phyloP scores from a whole-genome alignment of 1,140 invertebrate genomes.

The Helicoverpa armigera region DNA sequence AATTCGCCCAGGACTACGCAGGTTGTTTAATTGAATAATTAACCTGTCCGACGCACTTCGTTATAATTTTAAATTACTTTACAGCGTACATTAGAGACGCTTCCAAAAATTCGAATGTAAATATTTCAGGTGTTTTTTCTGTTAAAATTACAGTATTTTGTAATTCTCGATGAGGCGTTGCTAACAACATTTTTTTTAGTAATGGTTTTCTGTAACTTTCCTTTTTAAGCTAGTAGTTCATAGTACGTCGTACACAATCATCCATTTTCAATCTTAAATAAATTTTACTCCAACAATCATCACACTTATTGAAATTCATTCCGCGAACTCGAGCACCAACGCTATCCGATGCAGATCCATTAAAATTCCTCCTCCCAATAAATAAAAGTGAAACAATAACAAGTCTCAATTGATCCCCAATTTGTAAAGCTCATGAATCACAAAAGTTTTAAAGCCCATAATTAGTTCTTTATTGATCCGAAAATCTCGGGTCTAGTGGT shows the following conservation, averaged over 20 bases:
- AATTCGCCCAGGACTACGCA: slow-evolving; percentile 58
- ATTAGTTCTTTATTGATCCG: slow-evolving; percentile 71
- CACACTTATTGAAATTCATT: background rate
- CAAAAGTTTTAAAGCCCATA: slow-evolving; percentile 58
- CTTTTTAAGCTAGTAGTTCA: too few relatives aligned
- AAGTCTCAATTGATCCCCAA: slow-evolving; percentile 26
- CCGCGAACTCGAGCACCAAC: background rate
- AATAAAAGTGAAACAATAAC: slow-evolving; percentile 46
- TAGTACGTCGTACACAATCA: too few relatives aligned
- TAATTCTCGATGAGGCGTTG: background rate
- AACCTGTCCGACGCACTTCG: slow-evolving; percentile 59
- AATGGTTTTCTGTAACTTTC: too few relatives aligned
- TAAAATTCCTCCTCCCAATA: slow-evolving; percentile 19
- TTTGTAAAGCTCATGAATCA: slow-evolving; percentile 48
- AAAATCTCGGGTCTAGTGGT: slow-evolving; percentile 62
- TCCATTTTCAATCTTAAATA: too few relatives aligned
- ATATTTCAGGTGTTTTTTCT: background rate
- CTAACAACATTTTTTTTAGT: too few relatives aligned
- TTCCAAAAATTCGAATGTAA: slow-evolving; percentile 6
- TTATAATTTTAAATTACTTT: slow-evolving; percentile 56
- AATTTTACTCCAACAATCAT: background rate
- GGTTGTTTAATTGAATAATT: slow-evolving; percentile 70
- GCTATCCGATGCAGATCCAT: slow-evolving; percentile 1
- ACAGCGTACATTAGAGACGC: slow-evolving; percentile 12
- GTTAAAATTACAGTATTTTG: background rate